These are phyloP conservation scores for Arizona elegans DNA, from an alignment of 2,113 vertebrate genomes.

Conservation along the genomic window DNA sequence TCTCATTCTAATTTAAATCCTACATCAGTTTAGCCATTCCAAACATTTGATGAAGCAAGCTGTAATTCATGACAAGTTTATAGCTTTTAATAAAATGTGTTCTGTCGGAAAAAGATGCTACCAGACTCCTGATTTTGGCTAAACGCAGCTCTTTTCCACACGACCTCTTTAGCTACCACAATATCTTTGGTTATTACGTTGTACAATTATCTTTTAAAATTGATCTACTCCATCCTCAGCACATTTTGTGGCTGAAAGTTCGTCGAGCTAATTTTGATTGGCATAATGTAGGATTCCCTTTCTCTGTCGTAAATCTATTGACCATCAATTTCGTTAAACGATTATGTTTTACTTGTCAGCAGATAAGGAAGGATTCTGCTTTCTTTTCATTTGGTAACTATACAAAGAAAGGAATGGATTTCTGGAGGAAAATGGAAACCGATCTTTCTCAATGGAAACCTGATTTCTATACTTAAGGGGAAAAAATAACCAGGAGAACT, in stretches of 20 bases:
- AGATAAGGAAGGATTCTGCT: neutral
- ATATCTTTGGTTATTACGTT: neutral
- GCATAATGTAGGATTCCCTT: too few species aligned
- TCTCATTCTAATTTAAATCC: neutral
- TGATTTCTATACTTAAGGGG: neutral
- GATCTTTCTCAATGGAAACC: neutral
- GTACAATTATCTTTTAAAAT: too few species aligned
- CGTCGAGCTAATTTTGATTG: neutral
- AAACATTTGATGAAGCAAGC: neutral
- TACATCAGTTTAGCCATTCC: neutral
- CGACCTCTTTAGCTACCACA: neutral
- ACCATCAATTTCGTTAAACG: neutral
- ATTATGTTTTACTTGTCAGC: neutral
- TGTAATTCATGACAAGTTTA: neutral
- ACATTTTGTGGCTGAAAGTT: neutral
- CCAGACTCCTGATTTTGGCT: neutral
- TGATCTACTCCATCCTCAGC: neutral
- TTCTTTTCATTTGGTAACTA: neutral
- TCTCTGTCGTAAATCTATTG: neutral
- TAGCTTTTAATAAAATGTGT: neutral
- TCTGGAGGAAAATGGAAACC: neutral
- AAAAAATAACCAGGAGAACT: neutral
- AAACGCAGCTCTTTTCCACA: neutral
- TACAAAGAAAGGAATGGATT: neutral
- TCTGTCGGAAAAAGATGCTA: neutral